A percentile compares a stretch with the other conserved stretches of the same genome.
phyloP scores from a whole-genome alignment of 2,797 vertebrate species.

The Danio albolineatus region DNA sequence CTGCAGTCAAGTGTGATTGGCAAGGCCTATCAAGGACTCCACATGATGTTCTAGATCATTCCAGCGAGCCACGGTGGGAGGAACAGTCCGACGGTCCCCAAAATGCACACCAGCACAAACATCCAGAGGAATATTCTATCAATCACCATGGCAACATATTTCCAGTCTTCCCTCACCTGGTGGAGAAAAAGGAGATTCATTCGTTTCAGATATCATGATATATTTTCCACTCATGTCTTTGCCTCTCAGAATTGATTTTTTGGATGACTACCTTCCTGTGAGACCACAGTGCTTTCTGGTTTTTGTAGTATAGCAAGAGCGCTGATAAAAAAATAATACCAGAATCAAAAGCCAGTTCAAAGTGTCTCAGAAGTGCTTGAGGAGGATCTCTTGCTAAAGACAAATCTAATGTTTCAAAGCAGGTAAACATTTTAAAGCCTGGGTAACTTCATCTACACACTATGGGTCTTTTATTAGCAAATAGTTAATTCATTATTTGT shows the following conservation, averaged over 20 bases:
- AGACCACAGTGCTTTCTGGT: constrained; percentile 31
- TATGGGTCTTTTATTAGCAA: too few species aligned
- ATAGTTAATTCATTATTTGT: too few species aligned
- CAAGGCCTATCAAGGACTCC: constrained; percentile 28
- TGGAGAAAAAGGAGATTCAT: constrained; percentile 28
- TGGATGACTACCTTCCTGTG: constrained; percentile 43
- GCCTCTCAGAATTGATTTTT: constrained; percentile 48
- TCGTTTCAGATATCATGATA: constrained; percentile 42
- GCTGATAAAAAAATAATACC: constrained; percentile 39
- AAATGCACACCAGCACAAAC: constrained; percentile 86
- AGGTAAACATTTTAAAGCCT: neutral
- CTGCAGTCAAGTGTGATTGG: constrained; percentile 27
- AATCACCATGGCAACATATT: constrained; percentile 88
- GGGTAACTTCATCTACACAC: too few species aligned
- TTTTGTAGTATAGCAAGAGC: constrained; percentile 22
- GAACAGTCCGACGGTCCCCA: constrained; percentile 88
- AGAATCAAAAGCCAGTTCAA: constrained; percentile 11
- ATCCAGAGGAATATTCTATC: constrained; percentile 90
- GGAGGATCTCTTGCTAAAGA: neutral
- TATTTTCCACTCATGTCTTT: constrained; percentile 42
- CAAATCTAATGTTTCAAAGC: constrained; percentile 1
- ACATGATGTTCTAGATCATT: constrained; percentile 79
- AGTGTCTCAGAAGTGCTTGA: neutral
- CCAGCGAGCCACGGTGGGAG: constrained; percentile 88
- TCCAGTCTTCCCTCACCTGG: constrained; percentile 90